Conservation (phyloP, 2,797 vertebrate genomes). For the Squalus acanthias region DNA sequence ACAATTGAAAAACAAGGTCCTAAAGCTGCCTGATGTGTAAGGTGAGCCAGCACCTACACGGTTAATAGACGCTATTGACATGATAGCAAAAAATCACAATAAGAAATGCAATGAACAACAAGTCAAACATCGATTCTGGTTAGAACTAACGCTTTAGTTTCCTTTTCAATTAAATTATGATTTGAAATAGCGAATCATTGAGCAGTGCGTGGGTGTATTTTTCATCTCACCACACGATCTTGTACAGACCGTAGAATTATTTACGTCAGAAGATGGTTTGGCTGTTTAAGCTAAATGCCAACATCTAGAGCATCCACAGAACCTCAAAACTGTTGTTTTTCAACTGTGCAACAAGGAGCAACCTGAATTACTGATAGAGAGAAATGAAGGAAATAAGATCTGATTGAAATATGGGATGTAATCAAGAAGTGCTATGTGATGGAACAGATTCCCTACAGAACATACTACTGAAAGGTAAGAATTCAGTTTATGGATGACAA, state of each 20-base stretch:
- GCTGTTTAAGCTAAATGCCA: neutral
- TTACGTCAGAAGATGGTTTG: neutral
- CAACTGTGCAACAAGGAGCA: neutral
- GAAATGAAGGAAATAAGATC: neutral
- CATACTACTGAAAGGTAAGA: neutral
- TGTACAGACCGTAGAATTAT: neutral
- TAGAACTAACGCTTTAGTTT: neutral
- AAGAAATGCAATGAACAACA: neutral
- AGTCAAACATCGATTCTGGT: neutral
- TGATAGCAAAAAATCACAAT: neutral
- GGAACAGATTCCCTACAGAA: neutral
- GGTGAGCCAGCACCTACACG: neutral
- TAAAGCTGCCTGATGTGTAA: neutral
- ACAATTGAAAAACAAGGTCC: neutral
- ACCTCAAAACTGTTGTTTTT: neutral
- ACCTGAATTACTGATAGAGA: neutral
- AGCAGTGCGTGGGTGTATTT: slow-evolving; percentile 3
- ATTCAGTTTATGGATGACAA: neutral
- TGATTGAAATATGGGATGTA: neutral
- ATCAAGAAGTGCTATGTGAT: neutral
- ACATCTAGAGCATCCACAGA: neutral
- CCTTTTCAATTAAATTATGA: neutral
- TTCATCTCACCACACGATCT: neutral
- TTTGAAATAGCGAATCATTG: slow-evolving; percentile 23
- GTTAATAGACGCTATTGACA: neutral